These are phyloP conservation scores for Hyperopisus bebe DNA, from an alignment of 2,113 vertebrate species.

Conservation along the genomic window DNA sequence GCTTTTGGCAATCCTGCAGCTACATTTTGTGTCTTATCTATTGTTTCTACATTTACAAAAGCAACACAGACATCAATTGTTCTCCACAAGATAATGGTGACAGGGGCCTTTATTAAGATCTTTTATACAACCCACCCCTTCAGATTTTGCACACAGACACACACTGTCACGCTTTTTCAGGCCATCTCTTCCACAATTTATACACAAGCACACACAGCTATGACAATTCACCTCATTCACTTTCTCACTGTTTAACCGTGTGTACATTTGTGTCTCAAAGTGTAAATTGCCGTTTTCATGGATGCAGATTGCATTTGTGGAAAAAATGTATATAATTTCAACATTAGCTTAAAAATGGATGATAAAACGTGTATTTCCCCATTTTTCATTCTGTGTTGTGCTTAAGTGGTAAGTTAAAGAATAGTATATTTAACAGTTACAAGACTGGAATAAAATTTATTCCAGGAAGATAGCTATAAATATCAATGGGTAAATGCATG, in stretches of 20 bases:
- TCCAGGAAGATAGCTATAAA: not conserved
- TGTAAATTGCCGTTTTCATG: not conserved
- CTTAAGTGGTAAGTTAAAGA: not conserved
- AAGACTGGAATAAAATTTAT: conserved; percentile 8
- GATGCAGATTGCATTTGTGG: not conserved
- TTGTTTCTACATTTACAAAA: conserved; percentile 1
- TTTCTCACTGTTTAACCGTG: not conserved
- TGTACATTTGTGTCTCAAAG: not conserved
- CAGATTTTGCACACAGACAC: conserved; percentile 12
- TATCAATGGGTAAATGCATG: not conserved
- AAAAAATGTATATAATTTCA: not conserved
- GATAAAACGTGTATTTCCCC: not conserved
- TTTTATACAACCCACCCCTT: conserved; percentile 1
- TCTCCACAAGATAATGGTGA: conserved; percentile 10
- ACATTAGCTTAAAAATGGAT: not conserved
- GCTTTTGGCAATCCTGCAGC: not conserved
- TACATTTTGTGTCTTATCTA: not conserved
- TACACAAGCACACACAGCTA: not conserved
- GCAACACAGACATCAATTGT: not conserved
- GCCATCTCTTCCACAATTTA: not conserved
- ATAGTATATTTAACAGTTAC: not conserved
- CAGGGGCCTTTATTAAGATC: conserved; percentile 19
- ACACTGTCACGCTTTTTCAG: not conserved
- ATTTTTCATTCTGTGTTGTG: not conserved
- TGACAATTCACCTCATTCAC: not conserved